Base-by-base conservation (phyloP, 1,140 invertebrate genomes). In the Caerostris extrusa region DNA sequence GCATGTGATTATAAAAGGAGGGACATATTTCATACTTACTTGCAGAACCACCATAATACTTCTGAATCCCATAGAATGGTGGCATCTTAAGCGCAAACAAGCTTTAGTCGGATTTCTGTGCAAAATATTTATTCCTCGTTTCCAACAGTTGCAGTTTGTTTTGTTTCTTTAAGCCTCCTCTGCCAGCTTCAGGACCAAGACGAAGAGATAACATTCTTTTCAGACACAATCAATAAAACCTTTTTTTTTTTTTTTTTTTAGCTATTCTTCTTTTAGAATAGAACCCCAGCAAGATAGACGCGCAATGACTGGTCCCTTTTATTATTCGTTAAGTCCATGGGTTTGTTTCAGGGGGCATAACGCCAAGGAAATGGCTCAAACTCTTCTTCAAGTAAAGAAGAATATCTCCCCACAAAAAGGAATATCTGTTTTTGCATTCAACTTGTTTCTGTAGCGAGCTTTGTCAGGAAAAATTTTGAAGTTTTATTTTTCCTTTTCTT, bases 191-290 rank as follows among this genome's bases (percentile, higher is more conserved):
- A 55, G 14, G n/a, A 19, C 5, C 82, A 58, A 56, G 82, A 17
- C 53, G 56, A 58, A 19, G 56, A 83, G 82, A 83, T 83, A 83
- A 58, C 55, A 83, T 83, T 83, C 55, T 83, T 83, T 58, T 57
- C 55, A 19, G 82, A 83, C 55, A 58, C 55, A 83, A 83, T 83
- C 82, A 83, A 83, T 83, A 83, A 83, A 5, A 0, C 1, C 17
- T 56, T 83, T 57, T 57, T 83, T 57, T 83, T 83, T 19, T 53
- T 83, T 17, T 3, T 56, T 17, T 14, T 53, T 10, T 53, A 14
- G 34, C 34, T 53, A 19, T 34, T 34, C 34, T 34, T 34, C 34
- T 34, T 34, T 17, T 19, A 81, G 5, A 34, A 34, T 34, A 34
- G 34, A 34, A 34, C 34, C 34, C 34, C 34, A 34, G 34, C 14